Evolutionary conservation across 2,113 vertebrate genomes (phyloP), one percentile per base, ranked within the genome.

Genomic region (Platysteira castanea): DNA sequence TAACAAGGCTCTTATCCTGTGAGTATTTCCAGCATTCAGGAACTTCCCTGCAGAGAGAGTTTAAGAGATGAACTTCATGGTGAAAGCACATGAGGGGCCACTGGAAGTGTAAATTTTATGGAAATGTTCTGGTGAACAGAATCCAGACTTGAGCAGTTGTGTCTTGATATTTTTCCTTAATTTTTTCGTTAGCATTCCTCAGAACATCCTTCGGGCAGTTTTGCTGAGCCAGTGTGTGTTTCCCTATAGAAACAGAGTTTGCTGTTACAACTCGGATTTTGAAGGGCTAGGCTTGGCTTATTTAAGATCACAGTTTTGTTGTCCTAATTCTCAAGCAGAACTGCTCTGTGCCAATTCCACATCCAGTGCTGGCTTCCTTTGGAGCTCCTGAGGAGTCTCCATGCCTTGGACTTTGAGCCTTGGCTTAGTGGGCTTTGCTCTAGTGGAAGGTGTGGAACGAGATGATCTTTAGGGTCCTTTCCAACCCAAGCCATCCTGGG

Each of bases 51-150:
- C 26, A 60, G 33, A 30, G 44, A 18, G 44, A 17, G n/a, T 12
- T 83, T 39, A 53, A 46, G 54, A 77, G 20, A 1, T 69, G 22
- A 76, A 64, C 52, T 63, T 63, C 1, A 3, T 24, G 44, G 10
- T 37, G 73, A n/a, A 37, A 64, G 30, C 19, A 22, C 21, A 0
- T 2, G 13, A 69, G 49, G 9, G 20, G 30, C 33, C 1, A 2
- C 6, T 11, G 5, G 37, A 7, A 64, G 27, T 41, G 35, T 5
- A 57, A 81, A 50, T 26, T 12, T 35, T 24, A 7, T 7, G 33
- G 63, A 61, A 11, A 3, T 4, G 27, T n/a, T 83, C 60, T 46
- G 47, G 63, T 61, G 54, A 78, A 11, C 27, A 27, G 37, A 74
- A 61, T 50, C n/a, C 31, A 63, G 22, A 17, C 30, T 24, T 54